Evolutionary conservation across 2,888 invertebrate species (phyloP).

Genomic region (Leptura quadrifasciata): DNA sequence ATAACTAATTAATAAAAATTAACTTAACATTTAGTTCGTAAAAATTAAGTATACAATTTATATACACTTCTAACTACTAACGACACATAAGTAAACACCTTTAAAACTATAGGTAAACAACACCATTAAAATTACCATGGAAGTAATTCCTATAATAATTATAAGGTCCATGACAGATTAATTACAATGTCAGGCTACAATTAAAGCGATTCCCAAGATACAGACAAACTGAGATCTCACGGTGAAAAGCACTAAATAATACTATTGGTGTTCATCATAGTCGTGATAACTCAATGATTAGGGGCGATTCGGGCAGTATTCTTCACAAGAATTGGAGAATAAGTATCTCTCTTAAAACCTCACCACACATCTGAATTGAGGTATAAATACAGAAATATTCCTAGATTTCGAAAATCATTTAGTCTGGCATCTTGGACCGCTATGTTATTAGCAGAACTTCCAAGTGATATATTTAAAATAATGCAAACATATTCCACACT

Average conservation of each 20-base stretch:
- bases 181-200: conserved; percentile 50
- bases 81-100: conserved; percentile 3
- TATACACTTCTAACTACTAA: background rate
- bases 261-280: conserved; percentile 35
- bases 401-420: no score
- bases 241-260: conserved; percentile 53
- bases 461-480: no score
- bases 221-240: conserved; percentile 48
- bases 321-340: background rate
- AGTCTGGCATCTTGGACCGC: no score
- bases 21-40: background rate
- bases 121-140: conserved; percentile 16
- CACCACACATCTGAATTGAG: background rate
- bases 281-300: conserved; percentile 15
- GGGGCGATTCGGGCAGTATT: conserved; percentile 9
- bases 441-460: no score
- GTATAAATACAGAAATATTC: no score
- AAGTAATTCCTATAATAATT: conserved; percentile 50
- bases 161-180: conserved; percentile 50
- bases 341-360: no score
- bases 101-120: conserved; percentile 14
- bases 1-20: background rate
- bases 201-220: conserved; percentile 49
- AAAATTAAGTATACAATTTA: background rate
- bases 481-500: no score